Conservation (phyloP, 2,113 vertebrate species). For the Cariama cristata region DNA sequence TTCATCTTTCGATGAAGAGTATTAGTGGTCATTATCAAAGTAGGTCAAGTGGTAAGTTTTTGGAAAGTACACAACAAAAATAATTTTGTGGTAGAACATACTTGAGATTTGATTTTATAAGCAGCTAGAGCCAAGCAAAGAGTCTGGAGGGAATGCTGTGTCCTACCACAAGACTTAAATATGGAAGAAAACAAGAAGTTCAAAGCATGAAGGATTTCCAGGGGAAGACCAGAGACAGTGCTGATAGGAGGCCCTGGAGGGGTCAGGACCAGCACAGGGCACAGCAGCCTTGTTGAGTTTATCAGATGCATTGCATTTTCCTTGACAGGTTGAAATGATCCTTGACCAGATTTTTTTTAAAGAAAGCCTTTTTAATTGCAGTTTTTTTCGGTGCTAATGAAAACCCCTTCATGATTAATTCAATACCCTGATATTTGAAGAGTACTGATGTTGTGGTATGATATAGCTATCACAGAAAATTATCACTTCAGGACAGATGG, state of each 20-base stretch:
- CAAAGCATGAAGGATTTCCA: not conserved
- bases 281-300: not conserved
- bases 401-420: constrained; percentile 54
- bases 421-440: constrained; percentile 54
- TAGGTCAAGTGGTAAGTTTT: not conserved
- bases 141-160: not conserved
- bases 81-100: not conserved
- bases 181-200: not conserved
- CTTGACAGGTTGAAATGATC: not conserved
- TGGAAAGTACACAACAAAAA: not conserved
- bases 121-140: not conserved
- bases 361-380: constrained; percentile 14
- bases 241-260: not conserved
- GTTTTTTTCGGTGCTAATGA: constrained; percentile 34
- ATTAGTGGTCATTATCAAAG: not conserved
- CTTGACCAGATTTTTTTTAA: constrained; percentile 22
- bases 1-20: not conserved
- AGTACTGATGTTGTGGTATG: constrained; percentile 9
- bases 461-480: constrained; percentile 41
- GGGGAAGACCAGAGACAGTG: not conserved
- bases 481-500: constrained; percentile 63
- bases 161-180: not conserved
- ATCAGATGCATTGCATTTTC: not conserved
- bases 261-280: not conserved
- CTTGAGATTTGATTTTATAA: not conserved